Conservation (phyloP, 2,113 vertebrate genomes). For the Otolemur garnettii region DNA sequence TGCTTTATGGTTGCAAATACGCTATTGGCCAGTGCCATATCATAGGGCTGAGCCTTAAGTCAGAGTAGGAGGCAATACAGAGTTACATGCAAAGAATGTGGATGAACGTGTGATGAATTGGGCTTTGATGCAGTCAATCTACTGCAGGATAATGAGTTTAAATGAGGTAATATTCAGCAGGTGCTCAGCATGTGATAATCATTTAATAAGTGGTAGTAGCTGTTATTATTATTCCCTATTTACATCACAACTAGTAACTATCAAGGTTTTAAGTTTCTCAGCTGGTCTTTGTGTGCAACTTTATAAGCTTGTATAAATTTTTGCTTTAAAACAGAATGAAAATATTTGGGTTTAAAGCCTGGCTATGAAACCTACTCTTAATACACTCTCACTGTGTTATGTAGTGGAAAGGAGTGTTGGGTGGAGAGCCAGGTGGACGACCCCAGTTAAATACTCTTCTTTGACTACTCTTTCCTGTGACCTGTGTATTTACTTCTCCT, state of each 20-base stretch:
- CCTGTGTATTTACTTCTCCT: neutral
- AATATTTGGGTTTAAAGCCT: neutral
- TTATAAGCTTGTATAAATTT: constrained; percentile 10
- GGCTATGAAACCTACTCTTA: neutral
- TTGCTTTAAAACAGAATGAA: constrained; percentile 48
- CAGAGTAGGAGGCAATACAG: neutral
- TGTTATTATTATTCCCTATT: neutral
- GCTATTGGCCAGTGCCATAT: neutral
- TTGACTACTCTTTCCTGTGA: neutral
- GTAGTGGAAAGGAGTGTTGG: neutral
- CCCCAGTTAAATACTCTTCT: neutral
- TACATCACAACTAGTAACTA: neutral
- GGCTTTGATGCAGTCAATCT: neutral
- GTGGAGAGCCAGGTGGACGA: neutral
- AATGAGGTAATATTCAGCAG: neutral
- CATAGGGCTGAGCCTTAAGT: neutral
- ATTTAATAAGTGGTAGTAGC: neutral
- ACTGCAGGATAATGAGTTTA: neutral
- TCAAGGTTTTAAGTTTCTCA: neutral
- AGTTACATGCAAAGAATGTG: neutral
- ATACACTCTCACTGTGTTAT: neutral
- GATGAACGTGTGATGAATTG: neutral
- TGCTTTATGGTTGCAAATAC: neutral
- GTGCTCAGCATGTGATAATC: neutral
- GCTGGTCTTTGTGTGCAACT: neutral